Evolutionary conservation across 37 sponge, comb jelly and placozoan genomes (phyloP).

Genomic region (Dysidea cf. avara): DNA sequence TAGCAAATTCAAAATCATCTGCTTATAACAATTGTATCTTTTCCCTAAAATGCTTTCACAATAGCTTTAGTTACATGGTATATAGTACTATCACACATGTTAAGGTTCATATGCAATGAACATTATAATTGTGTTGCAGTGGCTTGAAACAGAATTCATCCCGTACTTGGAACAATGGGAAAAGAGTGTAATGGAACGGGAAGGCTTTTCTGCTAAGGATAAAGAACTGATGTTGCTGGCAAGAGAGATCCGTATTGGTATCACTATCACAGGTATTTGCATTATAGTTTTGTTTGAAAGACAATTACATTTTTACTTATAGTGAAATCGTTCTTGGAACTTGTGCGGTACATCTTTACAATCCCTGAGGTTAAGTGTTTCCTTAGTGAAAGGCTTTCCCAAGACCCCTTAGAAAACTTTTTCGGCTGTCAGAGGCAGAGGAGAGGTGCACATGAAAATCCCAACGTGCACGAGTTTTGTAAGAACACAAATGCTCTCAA

Average conservation of each 20-base stretch:
- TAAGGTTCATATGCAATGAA: too few species aligned
- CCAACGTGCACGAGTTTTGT: constrained; percentile 42
- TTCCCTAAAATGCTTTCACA: too few species aligned
- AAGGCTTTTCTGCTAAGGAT: background rate
- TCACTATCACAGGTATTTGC: constrained; percentile 4
- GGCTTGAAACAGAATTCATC: constrained; percentile 6
- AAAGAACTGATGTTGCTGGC: constrained; percentile 3
- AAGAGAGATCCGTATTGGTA: background rate
- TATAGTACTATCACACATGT: too few species aligned
- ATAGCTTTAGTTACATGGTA: too few species aligned
- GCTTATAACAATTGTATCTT: too few species aligned
- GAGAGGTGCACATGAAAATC: constrained; percentile 27
- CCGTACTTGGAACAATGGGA: constrained; percentile 13
- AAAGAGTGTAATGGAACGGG: constrained; percentile 1
- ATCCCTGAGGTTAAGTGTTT: constrained; percentile 3
- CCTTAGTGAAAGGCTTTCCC: constrained; percentile 34
- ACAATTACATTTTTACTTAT: background rate
- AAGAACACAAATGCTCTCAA: constrained; percentile 45
- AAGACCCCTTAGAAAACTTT: constrained; percentile 52
- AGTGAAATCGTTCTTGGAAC: constrained; percentile 25
- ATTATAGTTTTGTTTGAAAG: too few species aligned
- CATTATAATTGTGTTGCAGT: too few species aligned
- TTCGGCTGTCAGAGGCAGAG: constrained; percentile 47
- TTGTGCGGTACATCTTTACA: constrained; percentile 14
- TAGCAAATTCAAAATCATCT: too few species aligned